Conservation (phyloP, 2,797 vertebrate species). For the Rhynchonycteris naso region DNA sequence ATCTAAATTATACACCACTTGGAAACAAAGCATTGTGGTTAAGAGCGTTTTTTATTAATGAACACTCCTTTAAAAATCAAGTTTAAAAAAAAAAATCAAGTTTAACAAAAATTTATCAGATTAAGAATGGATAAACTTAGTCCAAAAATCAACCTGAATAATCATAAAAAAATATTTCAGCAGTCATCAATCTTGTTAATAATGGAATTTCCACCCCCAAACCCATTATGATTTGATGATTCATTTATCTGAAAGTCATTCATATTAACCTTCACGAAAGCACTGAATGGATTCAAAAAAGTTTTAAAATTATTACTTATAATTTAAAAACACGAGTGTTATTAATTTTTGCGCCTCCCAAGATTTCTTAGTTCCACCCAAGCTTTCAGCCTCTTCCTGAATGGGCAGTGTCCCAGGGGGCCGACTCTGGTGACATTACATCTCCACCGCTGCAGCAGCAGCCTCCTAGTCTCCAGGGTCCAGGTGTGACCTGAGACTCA, state of each 20-base stretch:
- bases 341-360: neutral
- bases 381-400: neutral
- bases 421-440: neutral
- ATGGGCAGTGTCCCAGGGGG: neutral
- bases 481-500: neutral
- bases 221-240: neutral
- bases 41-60: neutral
- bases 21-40: neutral
- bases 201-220: neutral
- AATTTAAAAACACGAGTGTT: neutral
- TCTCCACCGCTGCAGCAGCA: neutral
- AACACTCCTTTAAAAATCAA: neutral
- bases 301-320: neutral
- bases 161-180: constrained; percentile 34
- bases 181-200: constrained; percentile 30
- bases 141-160: constrained; percentile 9
- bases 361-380: neutral
- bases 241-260: constrained; percentile 55
- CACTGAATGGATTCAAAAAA: neutral
- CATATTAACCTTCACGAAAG: constrained; percentile 32
- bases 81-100: constrained; percentile 6
- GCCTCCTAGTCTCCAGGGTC: neutral
- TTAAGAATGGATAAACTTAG: constrained; percentile 9
- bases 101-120: constrained; percentile 9
- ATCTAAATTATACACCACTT: neutral